Evolutionary conservation across 2,888 invertebrate species (phyloP), one percentile per base, ranked within the genome.

Genomic region (Seira musarum): DNA sequence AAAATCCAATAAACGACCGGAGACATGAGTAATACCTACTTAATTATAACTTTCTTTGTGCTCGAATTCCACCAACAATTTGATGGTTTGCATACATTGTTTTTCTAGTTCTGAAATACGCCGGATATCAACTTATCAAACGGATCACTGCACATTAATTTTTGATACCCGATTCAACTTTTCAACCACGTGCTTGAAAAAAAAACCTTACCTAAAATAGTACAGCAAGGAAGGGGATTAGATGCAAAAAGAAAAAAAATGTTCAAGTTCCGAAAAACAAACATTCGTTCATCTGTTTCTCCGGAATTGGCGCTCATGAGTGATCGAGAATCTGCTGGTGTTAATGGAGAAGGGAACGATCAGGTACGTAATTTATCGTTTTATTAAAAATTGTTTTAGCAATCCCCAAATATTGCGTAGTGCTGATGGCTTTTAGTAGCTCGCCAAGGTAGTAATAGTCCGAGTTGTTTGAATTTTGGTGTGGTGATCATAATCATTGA

Each of bases 241-340:
- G 13, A 40, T 40, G 40, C 13, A 40, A 40, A 13, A 40, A 40
- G 40, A 22, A 49, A n/a, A 19, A 69, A 65, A 40, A 81, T 81
- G 81, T 81, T 81, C 66, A 81, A 81, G 53, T 81, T 81, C 60
- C 81, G 81, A 74, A 77, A 78, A 68, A 22, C 35, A 40, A 25
- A 70, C 25, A 22, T 71, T 57, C 30, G 57, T 40, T 65, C 77
- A 65, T 64, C 81, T 17, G 68, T 68, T 49, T 49, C 81, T 22
- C 17, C 67, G 6, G 78, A 81, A 73, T 46, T 70, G 40, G 74
- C 69, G 46, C 24, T 78, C 13, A 25, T 78, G 40, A 65, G 57
- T 64, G 76, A 49, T n/a, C 25, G 67, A 19, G 76, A 76, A 63
- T 53, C 77, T 6, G 57, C 19, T 17, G 57, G 77, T 13, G 76